These are phyloP conservation scores for Ptychodera flava DNA, from an alignment of 35 echinoderm and acorn worm species.

Conservation along the genomic window DNA sequence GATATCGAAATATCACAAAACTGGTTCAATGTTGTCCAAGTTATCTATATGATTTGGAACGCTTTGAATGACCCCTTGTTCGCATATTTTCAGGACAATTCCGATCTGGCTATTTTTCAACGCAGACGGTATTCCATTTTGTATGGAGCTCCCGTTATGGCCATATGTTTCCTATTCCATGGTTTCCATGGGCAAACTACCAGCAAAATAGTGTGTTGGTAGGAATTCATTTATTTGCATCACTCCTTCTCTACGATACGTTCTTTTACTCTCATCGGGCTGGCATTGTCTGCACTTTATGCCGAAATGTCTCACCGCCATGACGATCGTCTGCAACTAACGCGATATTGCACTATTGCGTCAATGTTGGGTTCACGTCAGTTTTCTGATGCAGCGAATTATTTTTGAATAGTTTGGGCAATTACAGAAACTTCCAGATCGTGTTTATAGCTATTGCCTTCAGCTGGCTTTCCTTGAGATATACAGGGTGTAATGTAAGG, in stretches of 20 bases:
- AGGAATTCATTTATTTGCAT: constrained; percentile 65
- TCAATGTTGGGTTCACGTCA: constrained; percentile 34
- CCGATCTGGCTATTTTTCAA: constrained; percentile 40
- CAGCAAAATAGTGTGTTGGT: constrained; percentile 43
- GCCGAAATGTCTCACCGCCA: constrained; percentile 75
- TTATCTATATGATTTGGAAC: constrained; percentile 72
- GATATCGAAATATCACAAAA: constrained; percentile 50
- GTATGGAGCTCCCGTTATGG: constrained; percentile 72
- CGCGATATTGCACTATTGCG: constrained; percentile 64
- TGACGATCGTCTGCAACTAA: constrained; percentile 66
- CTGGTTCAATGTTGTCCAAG: constrained; percentile 67
- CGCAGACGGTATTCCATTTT: constrained; percentile 46
- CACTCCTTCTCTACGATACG: constrained; percentile 79
- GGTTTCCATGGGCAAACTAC: constrained; percentile 93
- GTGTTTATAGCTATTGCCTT: not conserved
- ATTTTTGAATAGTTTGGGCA: not conserved
- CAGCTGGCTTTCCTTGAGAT: not conserved
- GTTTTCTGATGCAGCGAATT: constrained; percentile 33
- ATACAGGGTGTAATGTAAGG: not conserved
- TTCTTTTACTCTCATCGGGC: constrained; percentile 77
- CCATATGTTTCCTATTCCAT: constrained; percentile 68
- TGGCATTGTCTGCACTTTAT: constrained; percentile 70
- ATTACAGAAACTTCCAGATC: not conserved
- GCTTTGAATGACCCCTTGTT: constrained; percentile 78
- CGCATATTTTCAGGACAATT: constrained; percentile 83